phyloP scores from a whole-genome alignment of 2,888 invertebrate genomes.

The Synanthedon andrenaeformis region DNA sequence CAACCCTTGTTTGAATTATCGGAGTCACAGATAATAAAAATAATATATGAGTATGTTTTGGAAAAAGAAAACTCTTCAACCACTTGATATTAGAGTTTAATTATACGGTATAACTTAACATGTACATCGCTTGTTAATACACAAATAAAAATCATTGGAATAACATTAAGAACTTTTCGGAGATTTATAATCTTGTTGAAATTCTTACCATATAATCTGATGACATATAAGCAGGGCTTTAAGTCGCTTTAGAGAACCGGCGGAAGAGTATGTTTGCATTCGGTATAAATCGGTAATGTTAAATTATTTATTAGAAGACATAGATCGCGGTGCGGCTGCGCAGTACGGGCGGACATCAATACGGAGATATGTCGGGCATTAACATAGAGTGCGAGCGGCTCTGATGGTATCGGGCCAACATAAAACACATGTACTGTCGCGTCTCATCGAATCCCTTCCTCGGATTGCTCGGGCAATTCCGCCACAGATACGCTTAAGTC shows the following conservation, averaged over 20 bases:
- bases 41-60: no score
- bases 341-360: neutral
- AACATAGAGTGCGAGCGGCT: neutral
- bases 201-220: no score
- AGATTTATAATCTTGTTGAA: no score
- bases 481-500: slow-evolving; percentile 7
- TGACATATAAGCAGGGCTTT: neutral
- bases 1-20: no score
- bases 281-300: neutral
- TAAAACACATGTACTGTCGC: neutral
- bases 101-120: no score
- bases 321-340: neutral
- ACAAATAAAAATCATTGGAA: no score
- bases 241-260: neutral
- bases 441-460: no score
- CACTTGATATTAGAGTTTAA: no score
- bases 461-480: neutral
- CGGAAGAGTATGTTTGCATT: neutral
- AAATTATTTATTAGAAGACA: neutral
- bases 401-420: neutral
- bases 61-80: no score
- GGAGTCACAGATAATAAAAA: no score
- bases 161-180: no score
- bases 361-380: neutral
- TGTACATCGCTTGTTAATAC: no score